Conservation (phyloP, 2,888 invertebrate species). For the Campoplex capitator region DNA sequence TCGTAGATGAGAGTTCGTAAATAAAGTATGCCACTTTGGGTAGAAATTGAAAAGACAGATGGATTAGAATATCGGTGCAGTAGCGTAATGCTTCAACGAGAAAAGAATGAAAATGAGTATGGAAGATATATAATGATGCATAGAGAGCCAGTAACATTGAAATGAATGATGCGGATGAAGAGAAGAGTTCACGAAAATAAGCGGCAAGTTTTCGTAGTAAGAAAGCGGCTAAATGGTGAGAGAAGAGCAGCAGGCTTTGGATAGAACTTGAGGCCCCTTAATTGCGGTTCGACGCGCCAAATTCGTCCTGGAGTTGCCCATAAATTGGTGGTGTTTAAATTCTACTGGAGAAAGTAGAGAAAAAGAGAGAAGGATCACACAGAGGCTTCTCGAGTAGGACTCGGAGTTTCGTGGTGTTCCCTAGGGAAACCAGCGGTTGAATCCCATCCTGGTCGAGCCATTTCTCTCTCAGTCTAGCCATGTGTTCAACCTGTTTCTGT, state of each 20-base stretch:
- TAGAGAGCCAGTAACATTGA: conserved; percentile 5
- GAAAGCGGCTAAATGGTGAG: conserved; percentile 22
- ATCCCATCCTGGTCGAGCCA: conserved; percentile 51
- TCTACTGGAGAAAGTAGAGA: conserved; percentile 38
- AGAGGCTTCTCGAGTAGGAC: conserved; percentile 41
- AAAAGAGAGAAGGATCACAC: conserved; percentile 3
- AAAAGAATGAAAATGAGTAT: conserved; percentile 5
- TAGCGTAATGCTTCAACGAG: conserved; percentile 12
- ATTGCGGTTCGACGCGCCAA: conserved; percentile 69
- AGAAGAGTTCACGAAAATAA: conserved; percentile 26
- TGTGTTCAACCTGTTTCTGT: conserved; percentile 38
- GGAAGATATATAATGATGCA: conserved; percentile 6
- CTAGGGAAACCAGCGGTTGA: conserved; percentile 53
- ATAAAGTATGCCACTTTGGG: conserved; percentile 49
- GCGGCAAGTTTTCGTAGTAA: conserved; percentile 34
- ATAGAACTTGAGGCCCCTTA: conserved; percentile 53
- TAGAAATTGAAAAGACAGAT: conserved; percentile 17
- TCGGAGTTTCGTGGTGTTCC: conserved; percentile 28
- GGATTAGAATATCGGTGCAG: conserved; percentile 1
- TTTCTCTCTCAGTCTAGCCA: conserved; percentile 41
- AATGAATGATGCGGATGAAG: conserved; percentile 35
- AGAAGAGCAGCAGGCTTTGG: conserved; percentile 7
- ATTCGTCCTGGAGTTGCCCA: conserved; percentile 65
- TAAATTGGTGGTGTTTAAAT: conserved; percentile 70
- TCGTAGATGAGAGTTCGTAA: conserved; percentile 4